Percentiles rank a stretch among this genome's conserved stretches.
Conservation (phyloP, 2,888 invertebrate genomes). For the Athrips mouffetella region DNA sequence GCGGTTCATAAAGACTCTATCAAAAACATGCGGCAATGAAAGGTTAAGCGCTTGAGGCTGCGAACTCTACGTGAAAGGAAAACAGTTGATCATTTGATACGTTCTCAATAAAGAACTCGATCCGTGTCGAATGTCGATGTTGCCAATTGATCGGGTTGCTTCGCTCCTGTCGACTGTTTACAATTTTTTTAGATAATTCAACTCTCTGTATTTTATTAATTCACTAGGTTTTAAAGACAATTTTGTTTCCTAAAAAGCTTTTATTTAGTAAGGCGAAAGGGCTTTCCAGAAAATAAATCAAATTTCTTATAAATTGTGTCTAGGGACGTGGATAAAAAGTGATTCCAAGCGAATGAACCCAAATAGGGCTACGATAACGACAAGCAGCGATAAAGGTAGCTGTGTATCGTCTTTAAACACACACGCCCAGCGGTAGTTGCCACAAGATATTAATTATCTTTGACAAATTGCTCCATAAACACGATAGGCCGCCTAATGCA, state of each 20-base stretch:
- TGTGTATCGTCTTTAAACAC: not conserved
- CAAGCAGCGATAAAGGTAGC: not conserved
- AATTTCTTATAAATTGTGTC: too few relatives aligned
- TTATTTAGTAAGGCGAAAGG: too few relatives aligned
- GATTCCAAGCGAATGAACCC: too few relatives aligned
- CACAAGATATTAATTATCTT: not conserved
- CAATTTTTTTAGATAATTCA: too few relatives aligned
- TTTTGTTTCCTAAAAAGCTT: too few relatives aligned
- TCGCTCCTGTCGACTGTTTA: slow-evolving; percentile 1
- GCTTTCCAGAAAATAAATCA: too few relatives aligned
- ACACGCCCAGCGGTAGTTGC: not conserved
- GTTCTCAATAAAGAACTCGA: slow-evolving; percentile 6
- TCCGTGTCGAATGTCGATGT: slow-evolving; percentile 5
- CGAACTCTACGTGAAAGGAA: not conserved
- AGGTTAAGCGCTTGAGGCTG: not conserved
- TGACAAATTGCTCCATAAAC: slow-evolving; percentile 12
- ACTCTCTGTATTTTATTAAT: too few relatives aligned
- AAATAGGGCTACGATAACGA: not conserved
- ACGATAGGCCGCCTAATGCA: slow-evolving; percentile 11
- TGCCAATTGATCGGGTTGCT: slow-evolving; percentile 4
- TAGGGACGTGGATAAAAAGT: too few relatives aligned
- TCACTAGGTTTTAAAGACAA: too few relatives aligned
- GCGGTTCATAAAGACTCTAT: too few relatives aligned
- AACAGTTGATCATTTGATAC: slow-evolving; percentile 2
- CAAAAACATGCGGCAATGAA: not conserved